Evolutionary conservation across 2,113 vertebrate species (phyloP).

Genomic region (Paramisgurnus dabryanus): DNA sequence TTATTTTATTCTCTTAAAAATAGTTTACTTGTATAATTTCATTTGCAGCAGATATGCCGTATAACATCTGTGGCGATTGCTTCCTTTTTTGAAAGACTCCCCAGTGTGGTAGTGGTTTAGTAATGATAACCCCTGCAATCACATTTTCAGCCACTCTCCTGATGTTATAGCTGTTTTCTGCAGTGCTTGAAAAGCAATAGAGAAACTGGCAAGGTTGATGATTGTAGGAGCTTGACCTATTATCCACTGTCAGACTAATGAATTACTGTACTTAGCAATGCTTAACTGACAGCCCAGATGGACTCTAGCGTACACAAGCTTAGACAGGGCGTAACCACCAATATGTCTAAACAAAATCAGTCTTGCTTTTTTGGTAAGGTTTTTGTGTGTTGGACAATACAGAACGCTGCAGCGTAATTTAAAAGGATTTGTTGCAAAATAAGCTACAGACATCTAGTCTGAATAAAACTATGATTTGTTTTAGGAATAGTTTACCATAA

Average conservation of each 20-base stretch:
- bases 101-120: background rate
- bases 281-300: background rate
- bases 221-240: constrained; percentile 5
- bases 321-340: too few species aligned
- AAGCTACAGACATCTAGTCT: too few species aligned
- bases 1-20: too few species aligned
- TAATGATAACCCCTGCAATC: constrained; percentile 17
- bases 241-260: constrained; percentile 13
- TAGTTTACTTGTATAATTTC: background rate
- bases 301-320: background rate
- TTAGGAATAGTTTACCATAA: too few species aligned
- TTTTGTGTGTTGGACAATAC: background rate
- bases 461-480: too few species aligned
- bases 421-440: too few species aligned
- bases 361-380: background rate
- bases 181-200: background rate
- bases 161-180: background rate
- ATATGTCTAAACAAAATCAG: background rate
- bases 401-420: too few species aligned
- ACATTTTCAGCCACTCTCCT: constrained; percentile 1
- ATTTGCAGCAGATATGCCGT: background rate
- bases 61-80: background rate
- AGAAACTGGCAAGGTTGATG: constrained; percentile 16
- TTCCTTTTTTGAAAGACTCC: background rate
- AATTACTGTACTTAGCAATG: constrained; percentile 9